These are phyloP conservation scores for Tautogolabrus adspersus DNA, from an alignment of 2,113 vertebrate species.

Conservation along the genomic window DNA sequence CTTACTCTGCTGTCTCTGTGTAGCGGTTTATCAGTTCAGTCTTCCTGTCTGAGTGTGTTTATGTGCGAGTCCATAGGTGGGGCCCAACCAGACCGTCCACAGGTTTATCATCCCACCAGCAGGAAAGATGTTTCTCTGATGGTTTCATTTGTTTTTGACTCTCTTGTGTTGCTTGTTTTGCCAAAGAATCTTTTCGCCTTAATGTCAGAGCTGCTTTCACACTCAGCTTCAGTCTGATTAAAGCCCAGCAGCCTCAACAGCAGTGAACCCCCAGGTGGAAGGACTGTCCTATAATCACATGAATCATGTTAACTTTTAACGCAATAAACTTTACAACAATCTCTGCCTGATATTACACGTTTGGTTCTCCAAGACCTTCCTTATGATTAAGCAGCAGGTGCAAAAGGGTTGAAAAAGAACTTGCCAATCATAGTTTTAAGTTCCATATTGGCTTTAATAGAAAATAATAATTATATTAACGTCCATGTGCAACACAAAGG, in stretches of 20 bases:
- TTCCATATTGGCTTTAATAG: not conserved
- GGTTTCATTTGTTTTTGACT: not conserved
- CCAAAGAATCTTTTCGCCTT: constrained; percentile 39
- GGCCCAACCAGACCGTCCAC: not conserved
- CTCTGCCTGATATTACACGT: too few relatives aligned
- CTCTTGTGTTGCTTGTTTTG: constrained; percentile 21
- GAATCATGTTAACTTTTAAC: too few relatives aligned
- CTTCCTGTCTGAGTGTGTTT: constrained; percentile 10
- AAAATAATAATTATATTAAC: not conserved
- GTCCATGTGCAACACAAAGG: not conserved
- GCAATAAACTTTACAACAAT: too few relatives aligned
- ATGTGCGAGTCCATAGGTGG: not conserved
- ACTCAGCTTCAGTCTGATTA: not conserved
- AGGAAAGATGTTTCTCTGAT: not conserved
- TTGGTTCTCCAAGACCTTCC: too few relatives aligned
- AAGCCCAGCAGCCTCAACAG: not conserved
- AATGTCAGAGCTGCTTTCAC: constrained; percentile 15
- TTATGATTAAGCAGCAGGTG: too few relatives aligned
- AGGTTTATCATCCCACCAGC: constrained; percentile 24
- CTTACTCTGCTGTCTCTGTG: constrained; percentile 24
- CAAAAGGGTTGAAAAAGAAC: too few relatives aligned
- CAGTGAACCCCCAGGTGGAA: not conserved
- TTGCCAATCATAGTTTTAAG: not conserved
- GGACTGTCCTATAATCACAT: not conserved
- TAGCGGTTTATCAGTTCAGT: constrained; percentile 10